Conservation (phyloP, 2,797 vertebrate species). For the Pagetopsis macropterus region DNA sequence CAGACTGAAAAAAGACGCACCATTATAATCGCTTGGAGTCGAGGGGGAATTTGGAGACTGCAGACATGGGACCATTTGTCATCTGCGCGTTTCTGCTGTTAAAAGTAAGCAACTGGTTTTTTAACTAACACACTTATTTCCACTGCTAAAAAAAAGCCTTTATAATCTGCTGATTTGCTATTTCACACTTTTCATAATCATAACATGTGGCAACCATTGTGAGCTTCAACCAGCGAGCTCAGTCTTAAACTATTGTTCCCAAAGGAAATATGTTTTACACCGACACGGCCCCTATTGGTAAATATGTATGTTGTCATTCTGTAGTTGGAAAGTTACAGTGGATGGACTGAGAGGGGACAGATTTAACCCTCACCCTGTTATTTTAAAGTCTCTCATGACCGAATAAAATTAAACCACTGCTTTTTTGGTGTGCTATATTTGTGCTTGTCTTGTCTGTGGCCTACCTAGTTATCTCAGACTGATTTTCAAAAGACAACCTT, state of each 20-base stretch:
- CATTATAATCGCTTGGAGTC: conserved; percentile 5
- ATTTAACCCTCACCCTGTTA: conserved; percentile 10
- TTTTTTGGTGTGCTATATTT: not conserved
- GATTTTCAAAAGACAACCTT: conserved; percentile 4
- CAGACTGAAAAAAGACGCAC: conserved; percentile 22
- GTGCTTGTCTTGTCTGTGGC: not conserved
- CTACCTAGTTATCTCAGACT: conserved; percentile 8
- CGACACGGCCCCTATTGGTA: conserved; percentile 15
- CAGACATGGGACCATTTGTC: conserved; percentile 64
- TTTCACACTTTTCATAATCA: not conserved
- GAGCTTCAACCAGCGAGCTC: not conserved
- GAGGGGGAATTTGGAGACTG: conserved; percentile 44
- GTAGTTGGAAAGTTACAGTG: conserved; percentile 19
- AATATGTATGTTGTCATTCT: conserved; percentile 13
- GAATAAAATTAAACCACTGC: not conserved
- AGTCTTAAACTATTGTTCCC: conserved; percentile 34
- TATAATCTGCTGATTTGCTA: not conserved
- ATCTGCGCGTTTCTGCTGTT: conserved; percentile 73
- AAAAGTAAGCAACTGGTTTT: conserved; percentile 70
- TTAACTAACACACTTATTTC: not conserved
- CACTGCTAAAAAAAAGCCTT: rapidly evolving
- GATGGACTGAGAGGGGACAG: conserved; percentile 13
- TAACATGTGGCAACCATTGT: not conserved
- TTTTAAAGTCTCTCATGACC: conserved; percentile 3
- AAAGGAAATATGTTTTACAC: conserved; percentile 33